A percentile compares a stretch with the other conserved stretches of the same genome.
phyloP scores from a whole-genome alignment of 2,113 vertebrate genomes.

The Stegastes partitus region DNA sequence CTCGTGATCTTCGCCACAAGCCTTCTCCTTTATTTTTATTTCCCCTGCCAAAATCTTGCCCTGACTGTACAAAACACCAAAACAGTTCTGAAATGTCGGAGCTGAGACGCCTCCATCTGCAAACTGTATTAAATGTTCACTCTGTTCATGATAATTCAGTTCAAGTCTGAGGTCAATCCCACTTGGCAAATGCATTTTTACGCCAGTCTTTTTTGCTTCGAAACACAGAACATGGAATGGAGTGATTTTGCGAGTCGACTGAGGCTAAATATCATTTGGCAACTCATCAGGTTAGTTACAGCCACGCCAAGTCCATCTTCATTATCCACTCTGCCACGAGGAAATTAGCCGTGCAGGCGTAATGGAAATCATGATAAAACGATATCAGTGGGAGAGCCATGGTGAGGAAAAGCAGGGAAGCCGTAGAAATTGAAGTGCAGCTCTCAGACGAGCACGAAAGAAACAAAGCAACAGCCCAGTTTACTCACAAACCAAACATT shows the following conservation, averaged over 20 bases:
- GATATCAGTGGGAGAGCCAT: constrained; percentile 40
- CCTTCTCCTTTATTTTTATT: neutral
- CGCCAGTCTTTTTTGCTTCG: neutral
- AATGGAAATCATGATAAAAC: constrained; percentile 49
- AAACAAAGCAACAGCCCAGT: constrained; percentile 33
- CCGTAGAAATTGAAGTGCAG: neutral
- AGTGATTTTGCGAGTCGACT: constrained; percentile 25
- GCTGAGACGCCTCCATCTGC: neutral
- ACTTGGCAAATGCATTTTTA: constrained; percentile 28
- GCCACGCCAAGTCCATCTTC: constrained; percentile 68
- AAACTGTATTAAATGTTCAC: constrained; percentile 8
- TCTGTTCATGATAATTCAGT: constrained; percentile 15
- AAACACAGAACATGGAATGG: neutral
- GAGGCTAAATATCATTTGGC: constrained; percentile 50
- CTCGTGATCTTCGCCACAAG: constrained; percentile 3
- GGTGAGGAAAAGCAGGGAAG: constrained; percentile 34
- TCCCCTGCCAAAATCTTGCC: neutral
- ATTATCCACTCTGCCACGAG: constrained; percentile 57
- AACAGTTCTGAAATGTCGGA: constrained; percentile 9
- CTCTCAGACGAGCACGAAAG: neutral
- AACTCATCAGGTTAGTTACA: constrained; percentile 63
- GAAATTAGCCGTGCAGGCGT: constrained; percentile 67
- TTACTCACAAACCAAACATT: constrained; percentile 54
- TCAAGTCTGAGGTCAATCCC: constrained; percentile 7
- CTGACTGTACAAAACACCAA: neutral